Evolutionary conservation across 2,888 invertebrate species (phyloP), one percentile per base, ranked within the genome.

Genomic region (Drosophila fungiperda): DNA sequence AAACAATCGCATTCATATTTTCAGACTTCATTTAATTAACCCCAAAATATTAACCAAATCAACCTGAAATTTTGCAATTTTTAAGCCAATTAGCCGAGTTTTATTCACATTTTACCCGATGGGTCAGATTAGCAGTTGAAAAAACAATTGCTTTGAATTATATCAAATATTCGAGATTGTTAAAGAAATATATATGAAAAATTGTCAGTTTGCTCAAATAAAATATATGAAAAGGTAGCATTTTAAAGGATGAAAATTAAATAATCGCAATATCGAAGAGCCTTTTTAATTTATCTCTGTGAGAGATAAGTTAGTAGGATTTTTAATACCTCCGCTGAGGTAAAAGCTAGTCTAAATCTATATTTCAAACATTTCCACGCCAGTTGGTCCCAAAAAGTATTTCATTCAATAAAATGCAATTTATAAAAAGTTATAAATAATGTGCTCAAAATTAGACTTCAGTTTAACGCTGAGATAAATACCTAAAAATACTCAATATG

Each of bases 21-120:
- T 15, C 15, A 11, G 17, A 49, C 26, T 23, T 8, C 23, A 45
- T 45, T 45, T 8, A 23, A 49, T 26, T 17, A 49, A 11, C 2
- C 49, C 29, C 29, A 29, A 29, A 11, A n/a, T 29, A n/a, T 29
- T 1, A 29, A 50, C 7, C 45, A 57, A 57, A 67, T 73, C 45
- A 45, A 60, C 48, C n/a, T n/a, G 15, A 52, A 53, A 55, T 45
- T 26, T 59, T n/a, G 23, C 23, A n/a, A 20, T 54, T 53, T 53
- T 33, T 26, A 50, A 29, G 15, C 6, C 35, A 29, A 12, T 29
- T 50, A 26, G 11, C 40, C 59, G 45, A 54, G 49, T 38, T 45
- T 9, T 26, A 7, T n/a, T 3, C 6, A 20, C 36, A 57, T 48
- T 32, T 57, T 54, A 32, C 20, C 52, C 57, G 5, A 5, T 20